Evolutionary conservation across 1,140 invertebrate genomes (phyloP).

Genomic region (Pachypeltis micranthus): DNA sequence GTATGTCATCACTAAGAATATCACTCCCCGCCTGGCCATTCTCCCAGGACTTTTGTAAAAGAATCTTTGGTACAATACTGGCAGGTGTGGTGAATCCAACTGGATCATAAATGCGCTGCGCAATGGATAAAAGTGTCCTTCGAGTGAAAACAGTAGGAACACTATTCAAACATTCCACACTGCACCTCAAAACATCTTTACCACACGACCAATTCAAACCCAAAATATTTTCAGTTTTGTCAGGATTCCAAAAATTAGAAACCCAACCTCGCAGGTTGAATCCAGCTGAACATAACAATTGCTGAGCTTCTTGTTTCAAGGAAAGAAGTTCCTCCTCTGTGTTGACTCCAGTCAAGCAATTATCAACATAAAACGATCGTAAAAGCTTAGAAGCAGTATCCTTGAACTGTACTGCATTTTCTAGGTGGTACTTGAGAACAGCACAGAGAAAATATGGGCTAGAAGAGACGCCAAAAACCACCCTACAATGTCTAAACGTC

Average conservation of each 20-base stretch:
- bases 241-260: background rate
- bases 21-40: background rate
- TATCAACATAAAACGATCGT: constrained; percentile 7
- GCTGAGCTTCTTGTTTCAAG: background rate
- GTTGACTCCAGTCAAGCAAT: constrained; percentile 8
- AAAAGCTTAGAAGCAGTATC: background rate
- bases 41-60: background rate
- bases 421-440: background rate
- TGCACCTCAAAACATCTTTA: background rate
- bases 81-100: background rate
- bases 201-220: background rate
- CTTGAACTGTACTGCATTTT: background rate
- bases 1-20: background rate
- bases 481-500: constrained; percentile 10
- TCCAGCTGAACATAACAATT: background rate
- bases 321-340: background rate
- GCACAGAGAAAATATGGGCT: constrained; percentile 11
- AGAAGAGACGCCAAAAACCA: constrained; percentile 13
- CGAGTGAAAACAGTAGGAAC: background rate
- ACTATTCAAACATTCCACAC: background rate
- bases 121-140: background rate
- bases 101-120: background rate
- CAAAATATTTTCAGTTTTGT: background rate
- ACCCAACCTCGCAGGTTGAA: constrained; percentile 11
- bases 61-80: background rate